Conservation (phyloP, 2,113 vertebrate genomes). For the Tragulus kanchil region DNA sequence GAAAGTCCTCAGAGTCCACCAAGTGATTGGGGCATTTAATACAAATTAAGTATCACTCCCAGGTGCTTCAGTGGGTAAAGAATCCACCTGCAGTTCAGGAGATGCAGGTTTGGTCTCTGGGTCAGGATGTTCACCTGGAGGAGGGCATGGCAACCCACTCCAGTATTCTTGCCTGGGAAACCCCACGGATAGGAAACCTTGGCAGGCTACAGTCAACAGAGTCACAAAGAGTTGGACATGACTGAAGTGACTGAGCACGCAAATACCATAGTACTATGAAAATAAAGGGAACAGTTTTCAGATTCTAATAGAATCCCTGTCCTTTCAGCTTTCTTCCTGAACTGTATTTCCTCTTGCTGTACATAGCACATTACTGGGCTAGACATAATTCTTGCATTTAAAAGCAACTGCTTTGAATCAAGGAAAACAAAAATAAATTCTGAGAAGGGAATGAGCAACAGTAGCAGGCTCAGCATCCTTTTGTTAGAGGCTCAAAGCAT, state of each 20-base stretch:
- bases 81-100: background rate
- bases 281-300: constrained; percentile 22
- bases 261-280: background rate
- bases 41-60: background rate
- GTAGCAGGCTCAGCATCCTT: constrained; percentile 61
- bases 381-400: constrained; percentile 47
- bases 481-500: constrained; percentile 74
- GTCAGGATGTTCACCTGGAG: background rate
- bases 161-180: background rate
- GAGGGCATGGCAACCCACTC: background rate
- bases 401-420: constrained; percentile 56
- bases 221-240: background rate
- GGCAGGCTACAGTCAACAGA: background rate
- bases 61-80: background rate
- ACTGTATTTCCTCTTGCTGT: background rate
- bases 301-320: background rate
- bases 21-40: background rate
- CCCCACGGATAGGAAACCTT: background rate
- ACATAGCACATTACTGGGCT: background rate
- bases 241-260: background rate
- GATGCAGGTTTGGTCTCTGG: background rate
- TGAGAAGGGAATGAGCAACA: constrained; percentile 55
- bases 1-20: background rate
- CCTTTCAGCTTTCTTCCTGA: constrained; percentile 9
- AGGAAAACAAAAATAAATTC: constrained; percentile 74